Evolutionary conservation across 1,140 invertebrate species (phyloP), one percentile per base, ranked within the genome.

Genomic region (Hermetia illucens): DNA sequence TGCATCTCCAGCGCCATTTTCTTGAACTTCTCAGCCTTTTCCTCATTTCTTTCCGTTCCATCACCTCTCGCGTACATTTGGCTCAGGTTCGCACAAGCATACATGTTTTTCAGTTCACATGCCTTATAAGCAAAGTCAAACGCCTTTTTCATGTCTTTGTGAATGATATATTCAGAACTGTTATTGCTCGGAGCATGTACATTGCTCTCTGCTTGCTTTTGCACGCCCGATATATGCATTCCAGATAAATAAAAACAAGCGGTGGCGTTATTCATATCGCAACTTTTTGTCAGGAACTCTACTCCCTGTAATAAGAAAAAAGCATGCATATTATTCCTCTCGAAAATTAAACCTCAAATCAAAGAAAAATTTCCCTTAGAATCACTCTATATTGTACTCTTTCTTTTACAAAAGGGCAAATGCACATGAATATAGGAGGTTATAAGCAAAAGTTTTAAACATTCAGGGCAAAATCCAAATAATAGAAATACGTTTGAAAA

Each of bases 21-120:
- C 53, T 77, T 82, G 46, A 76, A 90, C 30, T 72, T 66, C 24
- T 81, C 70, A 0, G 85, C 77, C 45, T 83, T 53, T 39, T 75
- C 68, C 27, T 63, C 41, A 61, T 85, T 76, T 50, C 83, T 76
- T 34, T 76, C 70, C 1, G 75, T 77, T 1, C 86, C 79, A 36
- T 82, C 75, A 13, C 80, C 80, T 40, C 68, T 66, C 12, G 63
- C 62, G 53, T 88, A 86, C 55, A 58, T 58, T 46, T 81, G 72
- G 44, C 83, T 81, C 2, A 92, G 52, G 66, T 93, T 93, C 0
- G 75, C 76, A 66, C 90, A 94, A 2, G 83, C 82, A 52, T 80
- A 82, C 38, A 85, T 72, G 57, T 90, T 80, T 3, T 77, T 78
- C 8, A 78, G 53, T 44, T 89, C 77, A 58, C 90, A 94, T 0